Conservation (phyloP, 2,888 invertebrate genomes). For the Salticus scenicus region DNA sequence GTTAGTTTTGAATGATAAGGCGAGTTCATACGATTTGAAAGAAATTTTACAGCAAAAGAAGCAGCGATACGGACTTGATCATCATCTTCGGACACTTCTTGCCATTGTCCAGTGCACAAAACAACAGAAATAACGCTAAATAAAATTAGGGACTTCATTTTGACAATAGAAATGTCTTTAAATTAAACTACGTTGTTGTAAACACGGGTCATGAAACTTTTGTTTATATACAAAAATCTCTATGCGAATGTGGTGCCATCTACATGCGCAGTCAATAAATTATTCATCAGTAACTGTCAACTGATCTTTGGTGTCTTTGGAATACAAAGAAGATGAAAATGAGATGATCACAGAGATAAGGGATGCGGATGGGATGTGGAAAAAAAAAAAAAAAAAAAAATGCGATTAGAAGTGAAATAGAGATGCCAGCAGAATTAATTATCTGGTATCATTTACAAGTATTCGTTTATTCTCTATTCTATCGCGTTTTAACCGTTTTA, state of each 20-base stretch:
- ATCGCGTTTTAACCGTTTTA: no score
- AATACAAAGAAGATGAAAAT: no score
- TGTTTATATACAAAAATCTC: background rate
- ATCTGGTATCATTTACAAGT: no score
- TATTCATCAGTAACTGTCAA: no score
- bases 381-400: no score
- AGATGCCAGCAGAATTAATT: no score
- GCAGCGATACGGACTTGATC: constrained; percentile 23
- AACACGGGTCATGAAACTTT: background rate
- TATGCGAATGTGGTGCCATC: background rate
- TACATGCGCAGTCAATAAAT: no score
- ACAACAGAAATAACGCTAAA: background rate
- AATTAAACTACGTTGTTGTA: background rate
- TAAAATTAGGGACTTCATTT: constrained; percentile 11
- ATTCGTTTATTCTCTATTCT: no score
- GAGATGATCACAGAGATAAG: no score
- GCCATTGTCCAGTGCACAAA: constrained; percentile 41
- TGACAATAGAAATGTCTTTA: background rate
- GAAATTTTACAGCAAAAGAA: constrained; percentile 19
- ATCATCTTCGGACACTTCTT: constrained; percentile 28
- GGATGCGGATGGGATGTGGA: no score
- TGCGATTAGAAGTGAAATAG: no score
- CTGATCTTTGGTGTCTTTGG: no score
- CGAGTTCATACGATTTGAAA: constrained; percentile 41
- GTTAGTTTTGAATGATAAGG: constrained; percentile 44